Evolutionary conservation across 2,888 invertebrate genomes (phyloP).

Genomic region (Helleia helle): DNA sequence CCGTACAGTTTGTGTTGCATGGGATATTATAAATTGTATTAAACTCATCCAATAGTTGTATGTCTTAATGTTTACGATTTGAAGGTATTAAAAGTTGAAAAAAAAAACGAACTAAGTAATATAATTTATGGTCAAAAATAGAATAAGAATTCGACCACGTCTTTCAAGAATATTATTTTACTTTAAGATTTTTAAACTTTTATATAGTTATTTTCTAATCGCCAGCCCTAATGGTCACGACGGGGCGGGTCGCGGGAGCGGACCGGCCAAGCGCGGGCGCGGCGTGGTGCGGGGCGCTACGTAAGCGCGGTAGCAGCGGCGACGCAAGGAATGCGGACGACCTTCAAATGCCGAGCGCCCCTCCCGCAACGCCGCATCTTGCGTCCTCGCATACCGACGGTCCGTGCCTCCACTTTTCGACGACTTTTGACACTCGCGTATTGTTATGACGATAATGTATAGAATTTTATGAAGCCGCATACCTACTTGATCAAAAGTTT

Average conservation of each 20-base stretch:
- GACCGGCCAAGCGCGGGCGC: conserved; percentile 25
- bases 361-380: conserved; percentile 69
- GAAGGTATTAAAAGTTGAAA: no score
- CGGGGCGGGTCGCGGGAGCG: conserved; percentile 29
- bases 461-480: conserved; percentile 27
- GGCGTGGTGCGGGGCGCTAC: conserved; percentile 62
- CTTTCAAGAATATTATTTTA: no score
- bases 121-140: no score
- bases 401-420: conserved; percentile 64
- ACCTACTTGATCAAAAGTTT: conserved; percentile 16
- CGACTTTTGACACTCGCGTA: conserved; percentile 62
- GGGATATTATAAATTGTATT: no score
- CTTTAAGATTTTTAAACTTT: no score
- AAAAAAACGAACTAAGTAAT: no score
- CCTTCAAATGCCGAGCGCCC: conserved; percentile 72
- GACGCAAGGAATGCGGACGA: conserved; percentile 74
- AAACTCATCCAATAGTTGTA: no score
- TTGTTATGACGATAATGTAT: conserved; percentile 36
- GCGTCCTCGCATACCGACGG: conserved; percentile 71
- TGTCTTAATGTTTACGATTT: no score
- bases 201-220: not conserved
- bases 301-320: conserved; percentile 74
- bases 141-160: no score
- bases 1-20: not conserved
- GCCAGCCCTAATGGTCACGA: conserved; percentile 42